These are phyloP conservation scores for Sesia bembeciformis DNA, from an alignment of 2,888 invertebrate species.

Conservation along the genomic window DNA sequence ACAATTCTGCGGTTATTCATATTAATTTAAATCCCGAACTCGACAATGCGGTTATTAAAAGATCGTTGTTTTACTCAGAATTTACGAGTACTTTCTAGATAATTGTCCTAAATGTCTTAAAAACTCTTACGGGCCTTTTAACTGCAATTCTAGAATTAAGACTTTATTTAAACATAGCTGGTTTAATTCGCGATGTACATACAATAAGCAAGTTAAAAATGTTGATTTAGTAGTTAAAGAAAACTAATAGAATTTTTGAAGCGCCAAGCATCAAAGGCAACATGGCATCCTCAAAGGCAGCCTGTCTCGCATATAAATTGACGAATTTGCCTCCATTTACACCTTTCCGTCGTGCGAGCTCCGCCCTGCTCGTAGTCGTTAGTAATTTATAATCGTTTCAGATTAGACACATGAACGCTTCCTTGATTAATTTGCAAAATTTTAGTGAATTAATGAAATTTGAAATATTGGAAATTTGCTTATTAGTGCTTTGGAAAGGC, in stretches of 20 bases:
- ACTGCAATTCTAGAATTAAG: no score
- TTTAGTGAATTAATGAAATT: no score
- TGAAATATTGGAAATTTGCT: no score
- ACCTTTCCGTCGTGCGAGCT: constrained; percentile 52
- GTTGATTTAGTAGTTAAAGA: constrained; percentile 1
- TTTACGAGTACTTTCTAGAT: no score
- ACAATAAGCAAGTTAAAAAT: neutral
- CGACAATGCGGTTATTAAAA: no score
- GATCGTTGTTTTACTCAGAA: no score
- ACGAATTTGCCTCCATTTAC: constrained; percentile 70
- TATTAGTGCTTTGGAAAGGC: no score
- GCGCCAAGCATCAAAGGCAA: constrained; percentile 28
- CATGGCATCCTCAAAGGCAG: constrained; percentile 58
- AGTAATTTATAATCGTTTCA: constrained; percentile 57
- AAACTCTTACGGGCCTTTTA: no score
- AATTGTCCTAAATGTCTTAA: no score
- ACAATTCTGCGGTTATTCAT: no score
- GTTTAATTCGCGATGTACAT: neutral
- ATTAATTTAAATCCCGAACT: no score
- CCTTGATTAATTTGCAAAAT: neutral
- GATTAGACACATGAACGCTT: constrained; percentile 36
- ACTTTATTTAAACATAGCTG: no score
- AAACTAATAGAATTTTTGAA: constrained; percentile 28
- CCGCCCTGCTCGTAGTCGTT: constrained; percentile 35
- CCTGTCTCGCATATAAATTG: constrained; percentile 71